These are phyloP conservation scores for Plutella xylostella DNA, from an alignment of 2,888 invertebrate genomes.

Conservation along the genomic window DNA sequence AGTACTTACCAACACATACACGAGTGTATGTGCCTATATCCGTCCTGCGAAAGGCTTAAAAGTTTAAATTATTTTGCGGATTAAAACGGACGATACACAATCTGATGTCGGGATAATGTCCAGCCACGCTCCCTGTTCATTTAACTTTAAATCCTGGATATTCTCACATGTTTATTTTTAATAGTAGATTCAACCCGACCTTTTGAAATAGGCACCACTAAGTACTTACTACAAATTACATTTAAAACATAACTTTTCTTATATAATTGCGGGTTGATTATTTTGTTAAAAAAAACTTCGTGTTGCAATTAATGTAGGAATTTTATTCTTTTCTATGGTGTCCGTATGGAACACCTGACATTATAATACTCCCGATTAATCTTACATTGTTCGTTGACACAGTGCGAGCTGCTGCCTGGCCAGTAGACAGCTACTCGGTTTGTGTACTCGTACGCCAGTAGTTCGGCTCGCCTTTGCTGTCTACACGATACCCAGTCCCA, in stretches of 20 bases:
- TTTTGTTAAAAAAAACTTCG: background rate
- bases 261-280: background rate
- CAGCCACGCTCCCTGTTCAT: conserved; percentile 36
- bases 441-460: too few species aligned
- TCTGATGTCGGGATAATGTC: conserved; percentile 23
- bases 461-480: too few species aligned
- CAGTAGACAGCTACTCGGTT: too few species aligned
- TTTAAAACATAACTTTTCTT: background rate
- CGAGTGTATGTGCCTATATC: background rate
- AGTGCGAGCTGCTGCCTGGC: too few species aligned
- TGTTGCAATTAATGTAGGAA: background rate
- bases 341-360: background rate
- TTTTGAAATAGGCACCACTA: background rate
- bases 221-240: background rate
- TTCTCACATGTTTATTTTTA: background rate
- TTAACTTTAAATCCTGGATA: conserved; percentile 39
- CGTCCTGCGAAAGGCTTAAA: conserved; percentile 34
- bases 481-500: too few species aligned
- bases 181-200: background rate
- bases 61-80: conserved; percentile 19
- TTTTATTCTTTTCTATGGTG: background rate
- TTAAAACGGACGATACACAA: conserved; percentile 45
- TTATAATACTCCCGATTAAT: background rate
- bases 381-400: too few species aligned
- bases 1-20: background rate